phyloP scores from a whole-genome alignment of 2,888 invertebrate species.

The Spilosoma lubricipeda region DNA sequence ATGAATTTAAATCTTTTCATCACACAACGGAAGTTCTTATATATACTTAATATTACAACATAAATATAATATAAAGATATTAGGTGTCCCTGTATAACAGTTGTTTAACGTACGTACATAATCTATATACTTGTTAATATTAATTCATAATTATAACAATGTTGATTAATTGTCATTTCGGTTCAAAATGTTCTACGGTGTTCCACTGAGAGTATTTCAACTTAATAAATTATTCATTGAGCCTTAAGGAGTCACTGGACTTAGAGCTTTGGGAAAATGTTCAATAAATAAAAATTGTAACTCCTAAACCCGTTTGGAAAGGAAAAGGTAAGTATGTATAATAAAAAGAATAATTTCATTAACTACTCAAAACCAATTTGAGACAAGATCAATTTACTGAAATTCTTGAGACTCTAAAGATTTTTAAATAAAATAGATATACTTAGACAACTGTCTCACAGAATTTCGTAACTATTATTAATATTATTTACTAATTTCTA shows the following conservation, averaged over 20 bases:
- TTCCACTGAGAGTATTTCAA: slow-evolving; percentile 38
- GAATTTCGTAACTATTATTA: background rate
- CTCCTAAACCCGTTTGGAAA: background rate
- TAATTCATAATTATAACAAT: slow-evolving; percentile 81
- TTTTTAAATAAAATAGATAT: background rate
- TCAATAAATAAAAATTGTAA: no score
- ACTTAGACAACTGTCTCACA: background rate
- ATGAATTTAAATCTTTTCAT: slow-evolving; percentile 21
- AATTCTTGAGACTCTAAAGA: background rate
- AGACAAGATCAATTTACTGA: background rate
- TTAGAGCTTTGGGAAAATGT: background rate
- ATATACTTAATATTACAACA: slow-evolving; percentile 70
- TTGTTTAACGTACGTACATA: slow-evolving; percentile 83
- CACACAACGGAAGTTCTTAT: slow-evolving; percentile 67
- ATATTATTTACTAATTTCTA: background rate
- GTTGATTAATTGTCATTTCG: slow-evolving; percentile 75
- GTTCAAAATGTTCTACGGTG: slow-evolving; percentile 56
- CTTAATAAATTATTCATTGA: background rate
- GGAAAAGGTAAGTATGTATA: background rate
- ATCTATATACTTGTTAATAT: slow-evolving; percentile 85
- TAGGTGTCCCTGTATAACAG: slow-evolving; percentile 86
- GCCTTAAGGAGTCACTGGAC: background rate
- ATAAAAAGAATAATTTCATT: background rate
- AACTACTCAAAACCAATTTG: background rate
- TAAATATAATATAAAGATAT: slow-evolving; percentile 72